Evolutionary conservation across 2,797 vertebrate species (phyloP), one percentile per base, ranked within the genome.

Genomic region (Sebastes nivosus): DNA sequence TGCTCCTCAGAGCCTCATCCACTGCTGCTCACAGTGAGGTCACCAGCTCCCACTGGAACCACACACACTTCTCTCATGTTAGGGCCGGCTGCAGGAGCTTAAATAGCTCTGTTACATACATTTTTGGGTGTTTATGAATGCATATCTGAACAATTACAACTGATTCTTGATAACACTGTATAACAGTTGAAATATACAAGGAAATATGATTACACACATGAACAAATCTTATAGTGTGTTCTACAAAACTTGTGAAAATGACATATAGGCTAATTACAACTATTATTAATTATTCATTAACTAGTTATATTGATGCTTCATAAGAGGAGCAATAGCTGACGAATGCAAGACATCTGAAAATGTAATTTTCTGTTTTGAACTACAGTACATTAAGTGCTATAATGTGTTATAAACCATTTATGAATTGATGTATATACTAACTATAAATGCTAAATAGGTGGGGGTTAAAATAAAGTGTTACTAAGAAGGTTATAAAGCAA

Each of bases 1-100:
- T 42, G 50, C 50, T 82, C 65, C 81, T 65, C 32, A 63, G 42
- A 76, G 61, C 59, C 82, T 22, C 63, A 10, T 30, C 30, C 61
- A 64, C 61, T 8, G 8, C 42, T 13, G 60, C 4, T 46, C 57
- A 50, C 12, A 3, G 73, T 81, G 68, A 77, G 79, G 74, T 81
- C 79, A 81, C 86, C 27, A 25, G 11, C 75, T 68, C 69, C 71
- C 69, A 67, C 38, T n/a, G 71, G 52, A 86, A 8, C 7, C 70
- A 29, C 16, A 9, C 72, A 68, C 64, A 36, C 29, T 22, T 14
- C 8, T 7, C 22, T 22, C 6, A 38, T 52, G 29, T 6, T 60
- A 63, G n/a, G 8, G 50, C 27, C 30, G 7, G 50, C 20, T 54
- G 10, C 8, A 13, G 52, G 22, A 58, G 25, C 5, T 38, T 22